Conservation (phyloP, 2,888 invertebrate species). For the Baronia brevicornis region DNA sequence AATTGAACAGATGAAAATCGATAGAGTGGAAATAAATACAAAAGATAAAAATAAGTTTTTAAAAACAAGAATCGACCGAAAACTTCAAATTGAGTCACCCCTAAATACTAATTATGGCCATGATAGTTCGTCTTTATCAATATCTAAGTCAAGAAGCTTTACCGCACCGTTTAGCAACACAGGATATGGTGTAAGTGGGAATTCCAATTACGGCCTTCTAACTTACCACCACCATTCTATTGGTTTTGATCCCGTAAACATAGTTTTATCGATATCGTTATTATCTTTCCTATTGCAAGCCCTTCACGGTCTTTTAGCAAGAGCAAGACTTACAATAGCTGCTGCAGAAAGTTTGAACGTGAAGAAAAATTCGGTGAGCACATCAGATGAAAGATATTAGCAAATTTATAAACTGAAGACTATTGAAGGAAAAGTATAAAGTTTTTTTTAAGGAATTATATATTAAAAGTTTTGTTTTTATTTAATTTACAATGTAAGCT, state of each 20-base stretch:
- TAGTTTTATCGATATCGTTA: slow-evolving; percentile 63
- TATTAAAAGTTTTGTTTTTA: too few relatives aligned
- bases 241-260: slow-evolving; percentile 70
- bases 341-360: slow-evolving; percentile 47
- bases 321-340: slow-evolving; percentile 50
- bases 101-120: slow-evolving; percentile 27
- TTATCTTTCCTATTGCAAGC: slow-evolving; percentile 65
- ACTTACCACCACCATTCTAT: slow-evolving; percentile 69
- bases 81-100: slow-evolving; percentile 51
- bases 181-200: slow-evolving; percentile 49
- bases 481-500: slow-evolving; percentile 38
- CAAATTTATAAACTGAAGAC: slow-evolving; percentile 28
- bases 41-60: slow-evolving; percentile 9
- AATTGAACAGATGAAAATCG: slow-evolving; percentile 42
- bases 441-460: too few relatives aligned
- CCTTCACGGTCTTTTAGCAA: slow-evolving; percentile 52
- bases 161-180: slow-evolving; percentile 44
- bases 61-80: slow-evolving; percentile 16
- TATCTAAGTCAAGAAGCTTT: slow-evolving; percentile 42
- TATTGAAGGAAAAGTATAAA: too few relatives aligned
- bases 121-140: slow-evolving; percentile 20
- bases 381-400: slow-evolving; percentile 32
- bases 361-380: slow-evolving; percentile 42
- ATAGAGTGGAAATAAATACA: slow-evolving; percentile 17
- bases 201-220: slow-evolving; percentile 39